Evolutionary conservation across 2,113 vertebrate species (phyloP).

Genomic region (Macaca nemestrina): DNA sequence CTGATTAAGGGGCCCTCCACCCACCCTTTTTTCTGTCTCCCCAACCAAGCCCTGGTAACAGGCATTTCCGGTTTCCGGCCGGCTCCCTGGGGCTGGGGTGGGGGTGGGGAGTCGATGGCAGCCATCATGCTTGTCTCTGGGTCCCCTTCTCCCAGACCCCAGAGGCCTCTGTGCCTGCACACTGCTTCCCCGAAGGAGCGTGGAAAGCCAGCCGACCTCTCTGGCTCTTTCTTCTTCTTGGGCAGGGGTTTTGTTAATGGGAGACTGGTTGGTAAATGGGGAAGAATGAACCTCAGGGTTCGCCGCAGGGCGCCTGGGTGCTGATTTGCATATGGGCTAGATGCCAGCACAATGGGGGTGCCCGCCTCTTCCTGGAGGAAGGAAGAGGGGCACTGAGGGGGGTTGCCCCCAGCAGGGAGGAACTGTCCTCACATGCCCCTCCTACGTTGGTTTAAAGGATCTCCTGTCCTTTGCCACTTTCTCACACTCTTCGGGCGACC

Average conservation of each 20-base stretch:
- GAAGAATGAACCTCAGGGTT: background rate
- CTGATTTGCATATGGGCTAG: constrained; percentile 47
- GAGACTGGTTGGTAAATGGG: background rate
- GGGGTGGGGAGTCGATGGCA: constrained; percentile 31
- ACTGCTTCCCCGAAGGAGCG: background rate
- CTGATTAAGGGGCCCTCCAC: background rate
- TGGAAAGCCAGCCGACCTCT: background rate
- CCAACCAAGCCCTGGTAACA: constrained; percentile 34
- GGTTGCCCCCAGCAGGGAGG: background rate
- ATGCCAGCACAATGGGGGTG: background rate
- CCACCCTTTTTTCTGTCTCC: background rate
- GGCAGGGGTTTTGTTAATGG: background rate
- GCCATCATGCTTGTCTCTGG: background rate
- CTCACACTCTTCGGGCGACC: background rate
- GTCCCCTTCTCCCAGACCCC: background rate
- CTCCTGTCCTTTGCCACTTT: background rate
- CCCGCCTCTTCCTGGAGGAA: background rate
- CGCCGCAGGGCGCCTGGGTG: background rate
- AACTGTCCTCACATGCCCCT: background rate
- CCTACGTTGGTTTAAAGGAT: background rate
- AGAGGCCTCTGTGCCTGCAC: background rate
- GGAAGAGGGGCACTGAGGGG: background rate
- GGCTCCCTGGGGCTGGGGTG: constrained; percentile 40
- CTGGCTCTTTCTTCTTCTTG: background rate
- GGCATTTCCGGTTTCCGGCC: constrained; percentile 76